Base-by-base conservation (phyloP, 2,888 invertebrate species). In the Nemotelus pantherinus region DNA sequence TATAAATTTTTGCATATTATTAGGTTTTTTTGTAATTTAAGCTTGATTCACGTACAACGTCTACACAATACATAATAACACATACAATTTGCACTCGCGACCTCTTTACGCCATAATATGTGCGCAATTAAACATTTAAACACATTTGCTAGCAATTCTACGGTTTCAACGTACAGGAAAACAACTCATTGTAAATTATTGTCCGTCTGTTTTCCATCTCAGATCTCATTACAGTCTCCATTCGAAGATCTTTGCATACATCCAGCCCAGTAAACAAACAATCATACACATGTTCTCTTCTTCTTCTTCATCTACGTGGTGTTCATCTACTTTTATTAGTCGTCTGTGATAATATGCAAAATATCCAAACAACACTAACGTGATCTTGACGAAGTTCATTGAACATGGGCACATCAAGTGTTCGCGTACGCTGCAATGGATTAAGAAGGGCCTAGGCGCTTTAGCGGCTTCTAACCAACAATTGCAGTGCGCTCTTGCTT, bases 311-410 rank as follows among this genome's bases (percentile, higher is more conserved):
- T 63, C 2, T 63, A 43, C 63, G 58, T 9, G n/a, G 25, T 25
- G 41, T 43, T 25, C 25, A 25, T 25, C 25, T 25, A 25, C 25
- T 25, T 25, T 25, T 25, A 25, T 25, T 25, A 25, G 0, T 25
- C 39, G 60, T 41, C 41, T 70, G 55, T 55, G 70, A 55, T 68
- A 50, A 68, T 70, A 70, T 70, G 70, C 70, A 70, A 70, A 70
- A 55, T 70, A 70, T 70, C 70, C 53, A 70, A 70, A 70, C 70
- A 55, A 53, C 43, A 43, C 41, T 39, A 9, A 70, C 55, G 55
- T 55, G 70, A 70, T 70, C 70, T 70, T 70, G 70, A 70, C 50
- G 53, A 70, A 70, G 70, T 70, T 70, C 70, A 70, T 55, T 70
- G 70, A 70, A 70, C 70, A 70, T 43, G 48, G n/a, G 50, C 25